Conservation (phyloP, 1,140 invertebrate genomes). For the Platyura marginata region DNA sequence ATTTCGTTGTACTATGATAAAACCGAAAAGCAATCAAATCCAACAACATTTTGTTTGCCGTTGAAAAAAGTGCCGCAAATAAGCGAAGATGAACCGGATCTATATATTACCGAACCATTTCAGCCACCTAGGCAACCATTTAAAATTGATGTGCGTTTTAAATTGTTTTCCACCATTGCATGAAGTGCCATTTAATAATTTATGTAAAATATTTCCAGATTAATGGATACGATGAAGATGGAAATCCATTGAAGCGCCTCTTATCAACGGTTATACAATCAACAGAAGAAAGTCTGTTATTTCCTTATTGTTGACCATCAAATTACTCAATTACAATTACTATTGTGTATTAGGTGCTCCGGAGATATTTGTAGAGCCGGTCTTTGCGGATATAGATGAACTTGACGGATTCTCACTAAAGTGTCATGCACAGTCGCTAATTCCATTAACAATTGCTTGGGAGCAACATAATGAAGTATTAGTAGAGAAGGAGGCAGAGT, state of each 20-base stretch:
- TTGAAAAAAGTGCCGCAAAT: neutral
- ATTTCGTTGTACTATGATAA: conserved; percentile 30
- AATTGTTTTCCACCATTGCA: no score
- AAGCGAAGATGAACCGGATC: neutral
- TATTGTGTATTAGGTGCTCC: no score
- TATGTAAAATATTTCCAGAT: conserved; percentile 19
- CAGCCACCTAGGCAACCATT: conserved; percentile 29
- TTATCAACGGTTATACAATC: conserved; percentile 26
- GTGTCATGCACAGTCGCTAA: no score
- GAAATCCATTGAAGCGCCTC: conserved; percentile 26
- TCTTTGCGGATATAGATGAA: no score
- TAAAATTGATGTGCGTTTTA: conserved; percentile 28
- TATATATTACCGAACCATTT: conserved; percentile 27
- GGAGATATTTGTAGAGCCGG: no score
- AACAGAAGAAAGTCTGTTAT: conserved; percentile 16
- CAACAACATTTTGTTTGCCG: neutral
- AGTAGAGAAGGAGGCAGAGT: no score
- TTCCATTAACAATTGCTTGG: no score
- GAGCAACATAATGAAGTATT: no score
- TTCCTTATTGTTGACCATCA: conserved; percentile 1
- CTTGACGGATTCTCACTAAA: no score
- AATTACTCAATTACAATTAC: no score
- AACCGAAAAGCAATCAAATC: conserved; percentile 8
- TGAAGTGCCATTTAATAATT: no score
- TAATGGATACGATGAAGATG: conserved; percentile 18